phyloP scores from a whole-genome alignment of 2,888 invertebrate genomes.

The Drosophila rellima region DNA sequence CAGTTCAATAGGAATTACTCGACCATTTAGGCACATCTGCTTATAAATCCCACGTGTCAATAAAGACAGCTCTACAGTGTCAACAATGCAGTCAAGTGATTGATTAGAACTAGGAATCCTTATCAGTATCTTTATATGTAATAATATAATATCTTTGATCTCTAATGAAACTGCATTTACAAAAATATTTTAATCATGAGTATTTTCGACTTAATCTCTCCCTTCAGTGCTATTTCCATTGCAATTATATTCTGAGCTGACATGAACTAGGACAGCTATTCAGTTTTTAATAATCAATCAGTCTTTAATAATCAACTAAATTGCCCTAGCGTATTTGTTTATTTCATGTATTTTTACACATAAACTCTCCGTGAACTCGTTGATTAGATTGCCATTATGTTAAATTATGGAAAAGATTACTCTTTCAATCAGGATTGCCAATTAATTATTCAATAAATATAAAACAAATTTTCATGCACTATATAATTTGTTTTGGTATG shows the following conservation, averaged over 20 bases:
- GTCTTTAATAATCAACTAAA: no score
- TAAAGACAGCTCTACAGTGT: conserved; percentile 16
- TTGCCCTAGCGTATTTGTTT: no score
- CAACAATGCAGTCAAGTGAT: conserved; percentile 16
- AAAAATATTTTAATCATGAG: no score
- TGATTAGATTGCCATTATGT: no score
- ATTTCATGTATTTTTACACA: no score
- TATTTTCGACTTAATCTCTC: not conserved
- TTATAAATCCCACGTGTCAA: conserved; percentile 17
- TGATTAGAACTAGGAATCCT: conserved; percentile 17
- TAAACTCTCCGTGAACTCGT: no score
- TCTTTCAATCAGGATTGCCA: no score
- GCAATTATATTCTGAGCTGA: not conserved
- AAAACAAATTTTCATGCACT: no score
- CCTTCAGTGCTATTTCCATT: not conserved
- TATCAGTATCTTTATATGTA: not conserved
- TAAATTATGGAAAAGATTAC: no score
- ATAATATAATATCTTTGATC: not conserved
- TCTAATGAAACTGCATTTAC: conserved; percentile 1
- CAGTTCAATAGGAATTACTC: conserved; percentile 3
- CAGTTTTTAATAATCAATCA: not conserved
- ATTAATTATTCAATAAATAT: no score
- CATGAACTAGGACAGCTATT: not conserved
- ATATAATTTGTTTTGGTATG: no score
- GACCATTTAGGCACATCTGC: conserved; percentile 4